Conservation (phyloP, 2,113 vertebrate species). For the Paramisgurnus dabryanus region DNA sequence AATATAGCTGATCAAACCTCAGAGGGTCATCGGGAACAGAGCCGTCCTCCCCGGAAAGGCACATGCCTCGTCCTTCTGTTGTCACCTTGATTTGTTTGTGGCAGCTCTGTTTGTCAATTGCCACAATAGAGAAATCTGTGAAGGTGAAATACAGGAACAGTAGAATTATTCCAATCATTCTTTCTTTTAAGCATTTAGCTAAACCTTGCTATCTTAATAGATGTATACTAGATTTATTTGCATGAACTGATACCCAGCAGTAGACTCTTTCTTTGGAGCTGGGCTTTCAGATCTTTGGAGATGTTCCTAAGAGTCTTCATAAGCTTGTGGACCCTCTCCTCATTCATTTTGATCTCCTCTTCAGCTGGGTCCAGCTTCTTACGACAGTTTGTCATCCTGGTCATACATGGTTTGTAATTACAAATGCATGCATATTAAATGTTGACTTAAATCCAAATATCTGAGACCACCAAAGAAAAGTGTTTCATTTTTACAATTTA, state of each 20-base stretch:
- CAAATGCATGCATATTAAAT: neutral
- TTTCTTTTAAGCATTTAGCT: neutral
- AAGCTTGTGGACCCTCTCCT: constrained; percentile 66
- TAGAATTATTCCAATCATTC: too few relatives aligned
- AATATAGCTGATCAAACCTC: constrained; percentile 74
- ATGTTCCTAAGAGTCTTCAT: constrained; percentile 66
- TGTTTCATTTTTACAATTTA: too few relatives aligned
- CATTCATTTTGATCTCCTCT: constrained; percentile 65
- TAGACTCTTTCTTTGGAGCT: constrained; percentile 71
- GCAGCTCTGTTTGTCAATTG: constrained; percentile 67
- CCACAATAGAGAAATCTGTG: constrained; percentile 60
- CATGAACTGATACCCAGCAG: constrained; percentile 64
- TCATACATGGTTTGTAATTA: neutral
- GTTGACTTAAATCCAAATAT: neutral
- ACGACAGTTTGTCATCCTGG: constrained; percentile 49
- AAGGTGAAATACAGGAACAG: constrained; percentile 12
- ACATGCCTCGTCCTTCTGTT: constrained; percentile 58
- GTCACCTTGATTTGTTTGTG: constrained; percentile 65
- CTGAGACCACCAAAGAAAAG: too few relatives aligned
- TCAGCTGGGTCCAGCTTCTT: constrained; percentile 65
- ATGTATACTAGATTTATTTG: neutral
- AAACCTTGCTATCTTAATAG: neutral
- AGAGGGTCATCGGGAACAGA: constrained; percentile 59
- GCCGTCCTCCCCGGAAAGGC: constrained; percentile 43
- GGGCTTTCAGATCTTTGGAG: constrained; percentile 63